phyloP scores from a whole-genome alignment of 2,888 invertebrate genomes.

The Phaonia tiefii region DNA sequence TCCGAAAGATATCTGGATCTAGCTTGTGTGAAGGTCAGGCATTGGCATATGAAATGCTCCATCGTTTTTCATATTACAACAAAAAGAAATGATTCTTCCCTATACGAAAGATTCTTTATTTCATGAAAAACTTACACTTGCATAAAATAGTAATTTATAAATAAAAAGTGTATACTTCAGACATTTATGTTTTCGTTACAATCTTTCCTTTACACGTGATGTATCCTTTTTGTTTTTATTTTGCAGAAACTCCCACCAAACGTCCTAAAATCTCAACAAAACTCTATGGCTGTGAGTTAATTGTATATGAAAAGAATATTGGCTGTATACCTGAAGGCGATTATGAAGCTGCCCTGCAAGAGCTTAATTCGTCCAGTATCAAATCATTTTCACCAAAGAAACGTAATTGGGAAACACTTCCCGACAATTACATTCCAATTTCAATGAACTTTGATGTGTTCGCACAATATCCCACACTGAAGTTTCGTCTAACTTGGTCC shows the following conservation, averaged over 20 bases:
- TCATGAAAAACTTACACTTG: too few species aligned
- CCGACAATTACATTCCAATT: conserved; percentile 82
- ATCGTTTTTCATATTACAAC: too few species aligned
- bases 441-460: conserved; percentile 85
- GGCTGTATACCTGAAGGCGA: conserved; percentile 94
- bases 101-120: too few species aligned
- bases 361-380: conserved; percentile 82
- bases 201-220: conserved; percentile 1
- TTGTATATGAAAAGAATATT: conserved; percentile 94
- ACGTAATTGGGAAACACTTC: conserved; percentile 86
- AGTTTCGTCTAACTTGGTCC: conserved; percentile 92
- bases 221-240: background rate
- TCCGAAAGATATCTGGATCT: too few species aligned
- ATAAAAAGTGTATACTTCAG: too few species aligned
- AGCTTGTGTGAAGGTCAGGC: too few species aligned
- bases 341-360: conserved; percentile 93
- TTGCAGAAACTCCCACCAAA: conserved; percentile 83
- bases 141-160: too few species aligned
- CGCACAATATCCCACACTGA: conserved; percentile 89
- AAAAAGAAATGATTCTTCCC: too few species aligned
- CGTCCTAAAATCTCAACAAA: conserved; percentile 84
- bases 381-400: conserved; percentile 84
- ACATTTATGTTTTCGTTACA: conserved; percentile 6
- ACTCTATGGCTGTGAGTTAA: conserved; percentile 86
- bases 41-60: too few species aligned